Conservation (phyloP, 2,113 vertebrate species). For the Poeciliopsis prolifica region DNA sequence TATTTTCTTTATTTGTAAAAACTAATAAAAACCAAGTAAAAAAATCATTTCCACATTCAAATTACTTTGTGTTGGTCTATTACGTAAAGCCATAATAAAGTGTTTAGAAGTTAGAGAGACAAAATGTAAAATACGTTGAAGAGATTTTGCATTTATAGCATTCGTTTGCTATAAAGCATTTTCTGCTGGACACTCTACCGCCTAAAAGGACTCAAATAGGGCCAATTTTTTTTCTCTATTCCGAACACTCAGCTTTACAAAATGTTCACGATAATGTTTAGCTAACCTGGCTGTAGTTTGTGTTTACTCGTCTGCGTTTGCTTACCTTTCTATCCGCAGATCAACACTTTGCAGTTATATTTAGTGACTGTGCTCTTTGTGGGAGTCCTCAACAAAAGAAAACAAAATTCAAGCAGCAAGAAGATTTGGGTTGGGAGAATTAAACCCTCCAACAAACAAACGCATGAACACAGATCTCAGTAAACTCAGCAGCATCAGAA, state of each 20-base stretch:
- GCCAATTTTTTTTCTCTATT: background rate
- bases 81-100: background rate
- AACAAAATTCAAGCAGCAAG: background rate
- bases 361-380: conserved; percentile 5
- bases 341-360: conserved; percentile 9
- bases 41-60: too few relatives aligned
- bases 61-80: background rate
- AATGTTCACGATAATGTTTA: conserved; percentile 6
- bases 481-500: conserved; percentile 17
- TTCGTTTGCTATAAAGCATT: background rate
- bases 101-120: background rate
- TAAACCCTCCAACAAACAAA: conserved; percentile 23
- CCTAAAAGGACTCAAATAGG: background rate
- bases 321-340: background rate
- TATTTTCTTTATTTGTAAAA: too few relatives aligned
- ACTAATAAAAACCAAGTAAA: too few relatives aligned
- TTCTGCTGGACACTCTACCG: background rate
- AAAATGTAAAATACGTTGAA: background rate
- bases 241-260: background rate
- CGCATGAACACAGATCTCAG: conserved; percentile 2
- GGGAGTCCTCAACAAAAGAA: conserved; percentile 16
- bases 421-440: background rate
- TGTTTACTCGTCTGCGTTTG: conserved; percentile 11
- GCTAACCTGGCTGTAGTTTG: conserved; percentile 5
- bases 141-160: too few relatives aligned